These are phyloP conservation scores for Muscicapa striata DNA, from an alignment of 2,797 vertebrate species.

Conservation along the genomic window DNA sequence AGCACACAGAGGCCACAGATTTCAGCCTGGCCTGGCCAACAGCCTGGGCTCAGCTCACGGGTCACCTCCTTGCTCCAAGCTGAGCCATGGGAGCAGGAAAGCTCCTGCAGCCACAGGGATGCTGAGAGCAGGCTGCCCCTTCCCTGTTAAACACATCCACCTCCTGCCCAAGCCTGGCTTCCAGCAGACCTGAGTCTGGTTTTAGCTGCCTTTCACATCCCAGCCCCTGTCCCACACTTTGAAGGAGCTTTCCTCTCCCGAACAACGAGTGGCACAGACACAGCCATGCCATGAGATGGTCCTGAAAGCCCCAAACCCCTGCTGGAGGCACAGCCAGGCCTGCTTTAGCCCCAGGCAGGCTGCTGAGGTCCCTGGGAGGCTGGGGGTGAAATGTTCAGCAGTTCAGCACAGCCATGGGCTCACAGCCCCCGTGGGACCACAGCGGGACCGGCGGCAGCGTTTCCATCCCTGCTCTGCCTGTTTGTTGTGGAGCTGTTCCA, in stretches of 20 bases:
- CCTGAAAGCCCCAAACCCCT: background rate
- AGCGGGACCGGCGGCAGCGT: accelerated
- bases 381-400: background rate
- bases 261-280: accelerated
- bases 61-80: background rate
- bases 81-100: accelerated
- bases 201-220: background rate
- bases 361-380: background rate
- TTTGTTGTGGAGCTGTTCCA: background rate
- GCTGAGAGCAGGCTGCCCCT: background rate
- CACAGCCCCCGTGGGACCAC: accelerated
- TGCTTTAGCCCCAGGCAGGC: accelerated
- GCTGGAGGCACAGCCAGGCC: background rate
- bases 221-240: accelerated
- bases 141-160: background rate
- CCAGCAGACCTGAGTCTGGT: background rate
- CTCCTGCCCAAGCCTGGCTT: background rate
- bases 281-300: accelerated
- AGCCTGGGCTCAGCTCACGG: background rate
- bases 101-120: background rate
- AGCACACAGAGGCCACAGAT: background rate
- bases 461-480: background rate
- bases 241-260: background rate
- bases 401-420: accelerated
- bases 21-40: background rate